phyloP scores from a whole-genome alignment of 2,113 vertebrate species.

The Sminthopsis crassicaudata region DNA sequence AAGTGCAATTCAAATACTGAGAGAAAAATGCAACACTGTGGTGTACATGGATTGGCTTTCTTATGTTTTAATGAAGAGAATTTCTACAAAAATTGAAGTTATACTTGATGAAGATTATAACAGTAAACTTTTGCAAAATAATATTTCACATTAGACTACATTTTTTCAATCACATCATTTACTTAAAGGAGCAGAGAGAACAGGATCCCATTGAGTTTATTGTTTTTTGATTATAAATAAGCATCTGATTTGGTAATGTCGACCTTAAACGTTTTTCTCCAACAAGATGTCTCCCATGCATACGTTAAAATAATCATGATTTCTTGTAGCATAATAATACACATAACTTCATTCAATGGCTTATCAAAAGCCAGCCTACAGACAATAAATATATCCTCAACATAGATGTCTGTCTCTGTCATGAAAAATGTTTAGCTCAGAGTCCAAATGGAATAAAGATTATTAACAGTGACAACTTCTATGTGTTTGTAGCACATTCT shows the following conservation, averaged over 20 bases:
- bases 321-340: not conserved
- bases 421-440: not conserved
- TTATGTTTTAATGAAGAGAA: too few species aligned
- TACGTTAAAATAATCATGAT: not conserved
- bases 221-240: too few species aligned
- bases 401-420: not conserved
- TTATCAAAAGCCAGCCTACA: not conserved
- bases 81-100: too few species aligned
- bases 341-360: not conserved
- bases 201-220: not conserved
- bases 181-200: not conserved
- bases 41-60: too few species aligned
- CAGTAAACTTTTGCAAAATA: too few species aligned
- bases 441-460: not conserved
- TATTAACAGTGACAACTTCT: not conserved
- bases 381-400: not conserved
- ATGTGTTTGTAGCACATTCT: slow-evolving; percentile 40
- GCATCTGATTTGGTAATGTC: too few species aligned
- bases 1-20: too few species aligned
- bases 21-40: too few species aligned
- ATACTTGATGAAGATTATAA: too few species aligned
- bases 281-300: not conserved
- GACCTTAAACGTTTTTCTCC: not conserved
- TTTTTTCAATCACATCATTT: not conserved
- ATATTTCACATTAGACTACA: not conserved